These are phyloP conservation scores for Myotis yumanensis DNA, from an alignment of 2,113 vertebrate genomes.

Conservation along the genomic window DNA sequence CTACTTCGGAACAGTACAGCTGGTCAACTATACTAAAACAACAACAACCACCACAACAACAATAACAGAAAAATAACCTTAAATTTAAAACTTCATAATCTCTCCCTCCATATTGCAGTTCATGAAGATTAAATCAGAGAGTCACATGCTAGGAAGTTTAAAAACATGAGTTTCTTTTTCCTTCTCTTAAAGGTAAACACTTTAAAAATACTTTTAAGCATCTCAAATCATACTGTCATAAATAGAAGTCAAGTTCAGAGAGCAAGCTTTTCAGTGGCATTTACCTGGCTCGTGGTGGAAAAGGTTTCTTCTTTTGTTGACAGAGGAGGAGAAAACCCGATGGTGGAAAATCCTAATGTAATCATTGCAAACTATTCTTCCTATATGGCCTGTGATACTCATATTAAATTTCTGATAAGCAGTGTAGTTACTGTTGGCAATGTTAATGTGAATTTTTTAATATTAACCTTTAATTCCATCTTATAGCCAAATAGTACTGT, in stretches of 20 bases:
- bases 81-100: not conserved
- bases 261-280: not conserved
- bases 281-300: not conserved
- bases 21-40: not conserved
- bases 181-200: constrained; percentile 74
- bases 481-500: not conserved
- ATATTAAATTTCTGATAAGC: constrained; percentile 14
- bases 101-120: not conserved
- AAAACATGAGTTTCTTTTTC: constrained; percentile 15
- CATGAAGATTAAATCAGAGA: not conserved
- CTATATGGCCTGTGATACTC: not conserved
- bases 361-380: constrained; percentile 42
- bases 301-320: not conserved
- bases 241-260: not conserved
- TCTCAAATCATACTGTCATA: not conserved
- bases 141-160: not conserved
- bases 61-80: not conserved
- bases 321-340: not conserved
- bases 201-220: constrained; percentile 66
- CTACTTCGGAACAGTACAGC: not conserved
- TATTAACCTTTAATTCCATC: constrained; percentile 30
- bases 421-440: not conserved
- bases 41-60: not conserved
- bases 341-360: not conserved
- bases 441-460: constrained; percentile 36